A percentile compares a stretch with the other conserved stretches of the same genome.
Conservation (phyloP, 2,797 vertebrate species). For the Xiphophorus birchmanni region DNA sequence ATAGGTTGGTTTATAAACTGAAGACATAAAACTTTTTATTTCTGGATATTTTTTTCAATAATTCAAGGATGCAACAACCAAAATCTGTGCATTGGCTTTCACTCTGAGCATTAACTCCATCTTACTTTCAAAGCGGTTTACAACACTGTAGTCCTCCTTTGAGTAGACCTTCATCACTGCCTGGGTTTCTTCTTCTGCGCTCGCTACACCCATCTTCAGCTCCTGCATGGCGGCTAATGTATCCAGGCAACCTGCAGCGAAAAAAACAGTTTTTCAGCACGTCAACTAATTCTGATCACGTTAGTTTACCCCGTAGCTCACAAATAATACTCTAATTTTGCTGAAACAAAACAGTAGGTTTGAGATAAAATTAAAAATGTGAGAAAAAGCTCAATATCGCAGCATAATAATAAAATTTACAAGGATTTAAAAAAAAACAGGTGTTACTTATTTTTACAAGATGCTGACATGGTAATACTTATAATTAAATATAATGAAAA, state of each 20-base stretch:
- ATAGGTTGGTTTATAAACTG: background rate
- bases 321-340: background rate
- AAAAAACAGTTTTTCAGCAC: background rate
- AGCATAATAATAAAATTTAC: background rate
- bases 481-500: background rate
- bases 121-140: conserved; percentile 99
- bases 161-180: conserved; percentile 99
- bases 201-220: conserved; percentile 96
- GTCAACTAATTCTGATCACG: background rate
- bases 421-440: background rate
- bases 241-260: conserved; percentile 90
- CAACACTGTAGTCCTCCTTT: conserved; percentile 98
- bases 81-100: background rate
- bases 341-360: background rate
- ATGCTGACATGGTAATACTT: background rate
- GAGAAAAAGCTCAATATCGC: background rate
- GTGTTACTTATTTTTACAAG: background rate
- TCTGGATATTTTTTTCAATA: background rate
- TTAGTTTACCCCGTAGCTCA: background rate
- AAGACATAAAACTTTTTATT: background rate
- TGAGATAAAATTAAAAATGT: background rate
- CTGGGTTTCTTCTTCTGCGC: conserved; percentile 96
- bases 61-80: background rate
- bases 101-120: conserved; percentile 10
- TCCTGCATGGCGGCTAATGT: conserved; percentile 98